These are phyloP conservation scores for Merodon equestris DNA, from an alignment of 2,888 invertebrate genomes.

Conservation along the genomic window DNA sequence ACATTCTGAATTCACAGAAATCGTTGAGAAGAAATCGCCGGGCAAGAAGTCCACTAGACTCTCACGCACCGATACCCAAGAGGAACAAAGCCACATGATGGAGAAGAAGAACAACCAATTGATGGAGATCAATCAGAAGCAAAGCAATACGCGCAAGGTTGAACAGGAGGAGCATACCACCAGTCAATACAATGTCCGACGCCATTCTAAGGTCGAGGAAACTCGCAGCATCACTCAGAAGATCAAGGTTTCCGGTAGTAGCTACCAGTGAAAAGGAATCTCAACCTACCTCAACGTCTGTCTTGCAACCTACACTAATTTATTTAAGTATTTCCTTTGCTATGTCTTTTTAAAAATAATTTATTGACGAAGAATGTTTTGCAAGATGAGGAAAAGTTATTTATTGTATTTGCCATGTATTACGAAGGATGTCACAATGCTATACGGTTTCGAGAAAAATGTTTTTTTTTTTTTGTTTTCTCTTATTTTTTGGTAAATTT, in stretches of 20 bases:
- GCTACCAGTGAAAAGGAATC: slow-evolving; percentile 13
- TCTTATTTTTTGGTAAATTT: slow-evolving; percentile 17
- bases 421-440: slow-evolving; percentile 48
- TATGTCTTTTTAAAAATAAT: neutral
- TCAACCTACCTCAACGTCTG: neutral
- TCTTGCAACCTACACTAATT: no score
- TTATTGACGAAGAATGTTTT: slow-evolving; percentile 17
- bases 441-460: slow-evolving; percentile 7
- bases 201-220: slow-evolving; percentile 58
- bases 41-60: slow-evolving; percentile 61
- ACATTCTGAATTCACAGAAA: slow-evolving; percentile 53
- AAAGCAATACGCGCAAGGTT: slow-evolving; percentile 49
- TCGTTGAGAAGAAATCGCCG: slow-evolving; percentile 53
- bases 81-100: slow-evolving; percentile 52
- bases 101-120: slow-evolving; percentile 52
- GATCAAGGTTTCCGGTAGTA: slow-evolving; percentile 51
- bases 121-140: slow-evolving; percentile 51
- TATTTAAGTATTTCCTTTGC: no score
- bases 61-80: slow-evolving; percentile 48
- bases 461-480: slow-evolving; percentile 5
- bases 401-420: slow-evolving; percentile 10
- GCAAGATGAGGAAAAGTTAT: neutral
- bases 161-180: slow-evolving; percentile 54
- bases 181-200: slow-evolving; percentile 48
- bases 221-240: slow-evolving; percentile 56